Evolutionary conservation across 2,888 invertebrate species (phyloP).

Genomic region (Mesorhabditis belari): DNA sequence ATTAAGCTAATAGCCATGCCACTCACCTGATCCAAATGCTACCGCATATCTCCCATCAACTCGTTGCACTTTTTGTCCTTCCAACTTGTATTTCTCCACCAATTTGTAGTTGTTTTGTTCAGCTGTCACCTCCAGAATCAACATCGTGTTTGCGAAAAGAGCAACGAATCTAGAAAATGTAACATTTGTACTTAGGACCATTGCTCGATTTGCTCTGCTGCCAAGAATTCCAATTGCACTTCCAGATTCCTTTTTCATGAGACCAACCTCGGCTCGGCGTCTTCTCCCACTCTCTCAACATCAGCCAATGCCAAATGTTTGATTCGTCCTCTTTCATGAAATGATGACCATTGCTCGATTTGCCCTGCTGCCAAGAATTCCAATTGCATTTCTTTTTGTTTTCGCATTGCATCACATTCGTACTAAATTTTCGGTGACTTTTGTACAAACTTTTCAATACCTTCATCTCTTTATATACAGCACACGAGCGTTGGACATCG

Average conservation of each 20-base stretch:
- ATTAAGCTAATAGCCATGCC: background rate
- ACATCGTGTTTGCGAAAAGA: slow-evolving; percentile 77
- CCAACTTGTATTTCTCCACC: slow-evolving; percentile 9
- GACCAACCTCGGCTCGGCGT: slow-evolving; percentile 56
- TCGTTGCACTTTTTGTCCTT: slow-evolving; percentile 9
- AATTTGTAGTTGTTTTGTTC: slow-evolving; percentile 78
- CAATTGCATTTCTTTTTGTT: slow-evolving; percentile 88
- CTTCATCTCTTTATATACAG: slow-evolving; percentile 87
- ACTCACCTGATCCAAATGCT: slow-evolving; percentile 6
- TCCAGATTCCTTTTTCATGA: too few species aligned
- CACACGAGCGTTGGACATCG: slow-evolving; percentile 87
- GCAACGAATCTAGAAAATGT: slow-evolving; percentile 71
- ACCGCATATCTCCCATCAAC: slow-evolving; percentile 7
- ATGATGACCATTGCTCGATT: slow-evolving; percentile 82
- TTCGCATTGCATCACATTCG: slow-evolving; percentile 75
- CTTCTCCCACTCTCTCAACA: slow-evolving; percentile 66
- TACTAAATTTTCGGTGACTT: slow-evolving; percentile 63
- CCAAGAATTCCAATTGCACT: slow-evolving; percentile 82
- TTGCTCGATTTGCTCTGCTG: slow-evolving; percentile 66
- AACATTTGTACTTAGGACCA: too few species aligned
- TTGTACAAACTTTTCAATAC: slow-evolving; percentile 59
- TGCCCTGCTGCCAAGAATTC: slow-evolving; percentile 84
- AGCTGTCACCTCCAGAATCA: slow-evolving; percentile 82
- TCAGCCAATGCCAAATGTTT: slow-evolving; percentile 58
- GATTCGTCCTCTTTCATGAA: slow-evolving; percentile 63